Percentiles rank a stretch among this genome's conserved stretches.
Evolutionary conservation across 2,113 vertebrate genomes (phyloP).

Genomic region (Caranx ignobilis): DNA sequence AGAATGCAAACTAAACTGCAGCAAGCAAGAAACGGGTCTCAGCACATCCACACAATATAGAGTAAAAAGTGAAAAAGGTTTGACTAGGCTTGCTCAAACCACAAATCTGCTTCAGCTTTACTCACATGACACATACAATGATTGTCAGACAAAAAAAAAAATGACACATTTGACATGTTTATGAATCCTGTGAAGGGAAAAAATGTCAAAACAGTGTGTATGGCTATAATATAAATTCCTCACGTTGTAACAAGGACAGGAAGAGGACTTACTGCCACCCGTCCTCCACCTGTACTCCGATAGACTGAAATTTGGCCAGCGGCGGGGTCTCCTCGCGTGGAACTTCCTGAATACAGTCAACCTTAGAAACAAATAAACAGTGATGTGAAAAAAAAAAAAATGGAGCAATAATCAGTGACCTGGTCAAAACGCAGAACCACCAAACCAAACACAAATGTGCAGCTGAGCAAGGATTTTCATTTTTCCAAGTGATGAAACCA

Average conservation of each 20-base stretch:
- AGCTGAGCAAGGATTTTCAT: not conserved
- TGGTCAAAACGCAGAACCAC: not conserved
- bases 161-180: constrained; percentile 32
- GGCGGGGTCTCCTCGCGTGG: constrained; percentile 93
- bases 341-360: constrained; percentile 97
- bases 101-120: constrained; percentile 22
- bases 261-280: constrained; percentile 96
- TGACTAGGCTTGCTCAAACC: constrained; percentile 17
- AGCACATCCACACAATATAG: not conserved
- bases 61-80: constrained; percentile 7
- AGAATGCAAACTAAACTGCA: constrained; percentile 20
- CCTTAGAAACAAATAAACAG: constrained; percentile 84
- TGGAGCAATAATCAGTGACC: not conserved
- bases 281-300: constrained; percentile 99
- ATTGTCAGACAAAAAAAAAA: constrained; percentile 15
- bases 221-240: constrained; percentile 78
- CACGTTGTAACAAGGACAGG: constrained; percentile 77
- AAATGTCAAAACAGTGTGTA: constrained; percentile 67
- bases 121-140: constrained; percentile 38
- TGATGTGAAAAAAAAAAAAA: not conserved
- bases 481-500: not conserved
- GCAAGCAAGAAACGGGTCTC: not conserved
- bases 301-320: constrained; percentile 97
- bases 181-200: constrained; percentile 47
- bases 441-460: not conserved